These are phyloP conservation scores for Melanchra persicariae DNA, from an alignment of 2,888 invertebrate genomes.

Conservation along the genomic window DNA sequence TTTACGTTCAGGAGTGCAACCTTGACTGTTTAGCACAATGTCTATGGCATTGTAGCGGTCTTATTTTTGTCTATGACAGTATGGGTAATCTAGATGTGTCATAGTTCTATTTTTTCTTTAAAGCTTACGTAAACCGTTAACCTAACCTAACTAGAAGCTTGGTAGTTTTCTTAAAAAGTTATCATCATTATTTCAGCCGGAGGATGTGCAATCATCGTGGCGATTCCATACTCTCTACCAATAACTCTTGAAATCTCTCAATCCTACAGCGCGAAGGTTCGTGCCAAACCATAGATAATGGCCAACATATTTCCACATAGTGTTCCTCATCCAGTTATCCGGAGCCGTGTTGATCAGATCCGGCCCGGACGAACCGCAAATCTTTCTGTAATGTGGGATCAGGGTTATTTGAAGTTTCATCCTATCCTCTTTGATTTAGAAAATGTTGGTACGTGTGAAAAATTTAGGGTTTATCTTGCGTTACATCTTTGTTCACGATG, in stretches of 20 bases:
- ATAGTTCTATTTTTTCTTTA: too few species aligned
- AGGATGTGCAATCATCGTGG: not conserved
- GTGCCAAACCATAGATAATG: constrained; percentile 34
- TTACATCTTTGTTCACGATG: not conserved
- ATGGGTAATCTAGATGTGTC: not conserved
- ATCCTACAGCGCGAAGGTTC: constrained; percentile 4
- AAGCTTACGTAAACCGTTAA: too few species aligned
- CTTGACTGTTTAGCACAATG: constrained; percentile 19
- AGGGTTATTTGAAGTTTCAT: constrained; percentile 19
- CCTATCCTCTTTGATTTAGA: constrained; percentile 9
- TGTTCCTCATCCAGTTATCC: constrained; percentile 18
- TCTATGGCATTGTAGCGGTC: not conserved
- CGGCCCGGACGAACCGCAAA: constrained; percentile 16
- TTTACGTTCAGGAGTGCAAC: constrained; percentile 7
- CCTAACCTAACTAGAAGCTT: too few species aligned
- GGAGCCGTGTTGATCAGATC: constrained; percentile 28
- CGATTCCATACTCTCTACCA: not conserved
- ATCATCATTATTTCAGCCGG: too few species aligned
- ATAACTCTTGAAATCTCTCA: constrained; percentile 7
- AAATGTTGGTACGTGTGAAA: not conserved
- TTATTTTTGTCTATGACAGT: not conserved
- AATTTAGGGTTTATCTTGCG: not conserved
- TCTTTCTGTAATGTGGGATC: constrained; percentile 25
- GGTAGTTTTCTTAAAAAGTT: too few species aligned
- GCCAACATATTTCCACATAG: not conserved